phyloP scores from a whole-genome alignment of 2,113 vertebrate genomes.

The Saccopteryx leptura region DNA sequence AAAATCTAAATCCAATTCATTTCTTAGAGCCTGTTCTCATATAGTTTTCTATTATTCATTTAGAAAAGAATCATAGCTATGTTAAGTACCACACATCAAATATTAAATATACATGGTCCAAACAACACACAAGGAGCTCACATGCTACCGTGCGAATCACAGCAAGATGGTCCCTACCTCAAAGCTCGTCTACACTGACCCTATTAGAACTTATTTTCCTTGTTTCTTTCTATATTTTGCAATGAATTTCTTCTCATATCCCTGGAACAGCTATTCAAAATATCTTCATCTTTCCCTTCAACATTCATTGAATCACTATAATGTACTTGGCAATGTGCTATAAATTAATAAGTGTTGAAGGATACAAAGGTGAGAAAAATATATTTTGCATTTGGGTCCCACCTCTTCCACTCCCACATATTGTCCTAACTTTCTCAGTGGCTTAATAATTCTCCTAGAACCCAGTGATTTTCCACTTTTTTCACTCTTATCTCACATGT shows the following conservation, averaged over 20 bases:
- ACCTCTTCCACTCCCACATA: not conserved
- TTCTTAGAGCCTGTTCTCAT: not conserved
- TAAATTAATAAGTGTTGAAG: not conserved
- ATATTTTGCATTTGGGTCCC: not conserved
- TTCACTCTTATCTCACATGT: not conserved
- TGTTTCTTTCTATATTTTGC: not conserved
- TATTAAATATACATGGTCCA: not conserved
- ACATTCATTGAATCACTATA: not conserved
- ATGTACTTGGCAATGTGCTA: not conserved
- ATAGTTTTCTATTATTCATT: conserved; percentile 12
- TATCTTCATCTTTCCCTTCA: not conserved
- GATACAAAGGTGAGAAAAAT: not conserved
- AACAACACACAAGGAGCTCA: not conserved
- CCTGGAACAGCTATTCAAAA: not conserved
- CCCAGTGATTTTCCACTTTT: not conserved
- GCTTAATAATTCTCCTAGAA: not conserved
- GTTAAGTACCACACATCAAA: not conserved
- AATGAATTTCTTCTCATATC: not conserved
- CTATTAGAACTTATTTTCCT: not conserved
- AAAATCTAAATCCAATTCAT: conserved; percentile 53
- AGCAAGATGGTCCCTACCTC: not conserved
- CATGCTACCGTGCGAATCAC: not conserved
- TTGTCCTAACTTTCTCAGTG: not conserved
- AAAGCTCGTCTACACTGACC: not conserved
- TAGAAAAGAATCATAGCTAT: not conserved